Evolutionary conservation across 2,797 vertebrate species (phyloP).

Genomic region (Hippopotamyrus pictus): DNA sequence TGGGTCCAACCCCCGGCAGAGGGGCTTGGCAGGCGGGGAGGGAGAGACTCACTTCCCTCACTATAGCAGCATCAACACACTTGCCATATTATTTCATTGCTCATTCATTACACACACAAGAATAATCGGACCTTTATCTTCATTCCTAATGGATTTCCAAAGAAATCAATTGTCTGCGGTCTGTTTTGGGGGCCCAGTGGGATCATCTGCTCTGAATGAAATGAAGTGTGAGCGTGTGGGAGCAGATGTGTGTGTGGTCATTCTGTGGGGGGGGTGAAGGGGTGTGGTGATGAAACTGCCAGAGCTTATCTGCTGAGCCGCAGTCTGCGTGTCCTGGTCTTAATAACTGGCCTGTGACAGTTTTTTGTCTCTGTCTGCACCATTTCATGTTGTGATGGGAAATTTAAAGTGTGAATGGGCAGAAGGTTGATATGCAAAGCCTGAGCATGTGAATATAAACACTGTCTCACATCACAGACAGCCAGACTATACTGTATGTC

Average conservation of each 20-base stretch:
- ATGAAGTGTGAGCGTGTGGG: background rate
- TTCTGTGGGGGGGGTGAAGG: background rate
- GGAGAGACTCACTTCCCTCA: background rate
- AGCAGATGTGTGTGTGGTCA: background rate
- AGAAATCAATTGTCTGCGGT: constrained; percentile 3
- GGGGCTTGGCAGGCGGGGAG: background rate
- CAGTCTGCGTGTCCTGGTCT: background rate
- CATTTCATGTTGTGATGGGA: background rate
- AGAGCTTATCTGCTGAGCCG: background rate
- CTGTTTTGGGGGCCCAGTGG: background rate
- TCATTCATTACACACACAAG: background rate
- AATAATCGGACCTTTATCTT: background rate
- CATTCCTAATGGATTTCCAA: constrained; percentile 8
- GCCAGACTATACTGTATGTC: background rate
- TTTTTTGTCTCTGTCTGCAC: background rate
- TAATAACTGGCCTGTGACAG: background rate
- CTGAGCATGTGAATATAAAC: background rate
- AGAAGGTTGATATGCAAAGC: background rate
- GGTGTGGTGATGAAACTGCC: background rate
- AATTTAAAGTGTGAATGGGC: background rate
- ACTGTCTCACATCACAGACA: background rate
- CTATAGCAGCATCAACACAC: background rate
- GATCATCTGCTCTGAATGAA: background rate
- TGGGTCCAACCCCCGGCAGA: background rate
- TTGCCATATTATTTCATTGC: background rate